phyloP scores from a whole-genome alignment of 2,797 vertebrate species.

The Saxicola maurus region DNA sequence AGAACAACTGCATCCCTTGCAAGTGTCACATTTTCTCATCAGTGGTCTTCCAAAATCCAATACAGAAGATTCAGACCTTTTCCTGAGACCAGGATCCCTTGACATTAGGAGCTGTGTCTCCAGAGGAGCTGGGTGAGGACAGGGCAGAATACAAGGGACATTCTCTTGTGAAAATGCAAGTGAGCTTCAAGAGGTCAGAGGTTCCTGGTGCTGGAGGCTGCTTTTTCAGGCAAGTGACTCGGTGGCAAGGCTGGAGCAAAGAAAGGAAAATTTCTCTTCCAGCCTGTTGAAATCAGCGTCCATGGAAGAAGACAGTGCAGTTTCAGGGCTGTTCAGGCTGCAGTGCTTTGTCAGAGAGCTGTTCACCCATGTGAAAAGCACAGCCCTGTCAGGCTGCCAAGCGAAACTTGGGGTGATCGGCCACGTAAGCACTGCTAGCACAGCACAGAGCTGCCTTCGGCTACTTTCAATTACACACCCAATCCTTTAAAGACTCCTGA shows the following conservation, averaged over 20 bases:
- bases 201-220: background rate
- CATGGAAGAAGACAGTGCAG: background rate
- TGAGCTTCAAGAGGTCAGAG: background rate
- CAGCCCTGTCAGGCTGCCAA: conserved; percentile 52
- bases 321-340: background rate
- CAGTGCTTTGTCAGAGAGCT: background rate
- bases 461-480: conserved; percentile 59
- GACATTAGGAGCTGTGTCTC: rapidly evolving
- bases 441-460: conserved; percentile 38
- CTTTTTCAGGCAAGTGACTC: background rate
- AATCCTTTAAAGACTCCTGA: conserved; percentile 53
- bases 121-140: background rate
- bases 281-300: background rate
- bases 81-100: background rate
- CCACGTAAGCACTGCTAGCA: conserved; percentile 15
- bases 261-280: background rate
- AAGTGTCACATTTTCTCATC: background rate
- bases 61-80: background rate
- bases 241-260: background rate
- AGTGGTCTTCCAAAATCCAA: background rate
- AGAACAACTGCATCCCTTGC: background rate
- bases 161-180: background rate
- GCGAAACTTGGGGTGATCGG: conserved; percentile 40
- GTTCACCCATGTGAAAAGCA: conserved; percentile 4
- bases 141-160: background rate